Conservation (phyloP, 2,888 invertebrate species). For the Urechis unicinctus region DNA sequence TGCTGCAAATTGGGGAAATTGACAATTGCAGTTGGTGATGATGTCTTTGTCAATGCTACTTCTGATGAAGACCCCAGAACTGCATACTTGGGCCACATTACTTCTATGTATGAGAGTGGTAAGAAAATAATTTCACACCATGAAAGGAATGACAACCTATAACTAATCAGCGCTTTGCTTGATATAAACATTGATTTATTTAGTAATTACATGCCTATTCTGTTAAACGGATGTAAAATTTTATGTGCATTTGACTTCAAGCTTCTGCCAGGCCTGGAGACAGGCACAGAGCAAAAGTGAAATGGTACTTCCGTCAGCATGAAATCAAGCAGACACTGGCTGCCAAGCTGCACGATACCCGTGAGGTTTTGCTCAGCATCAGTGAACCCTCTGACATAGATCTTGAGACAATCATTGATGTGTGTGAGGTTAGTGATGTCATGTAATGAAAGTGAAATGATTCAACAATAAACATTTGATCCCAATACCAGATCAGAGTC, state of each 20-base stretch:
- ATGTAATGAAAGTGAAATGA: too few relatives aligned
- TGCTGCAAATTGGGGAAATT: slow-evolving; percentile 23
- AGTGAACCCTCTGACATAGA: slow-evolving; percentile 30
- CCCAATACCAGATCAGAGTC: too few relatives aligned
- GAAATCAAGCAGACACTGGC: slow-evolving; percentile 6
- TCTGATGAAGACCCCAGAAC: slow-evolving; percentile 20
- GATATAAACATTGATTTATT: too few relatives aligned
- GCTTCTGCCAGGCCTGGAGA: too few relatives aligned
- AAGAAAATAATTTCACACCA: background rate
- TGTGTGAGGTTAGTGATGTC: slow-evolving; percentile 37
- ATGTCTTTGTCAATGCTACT: slow-evolving; percentile 33
- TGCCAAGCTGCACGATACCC: slow-evolving; percentile 8
- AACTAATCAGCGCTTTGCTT: too few relatives aligned
- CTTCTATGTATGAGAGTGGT: slow-evolving; percentile 35
- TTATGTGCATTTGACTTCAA: too few relatives aligned
- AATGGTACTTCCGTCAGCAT: slow-evolving; percentile 30
- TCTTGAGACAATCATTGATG: slow-evolving; percentile 30
- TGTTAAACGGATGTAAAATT: too few relatives aligned
- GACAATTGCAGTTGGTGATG: slow-evolving; percentile 29
- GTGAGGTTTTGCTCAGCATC: slow-evolving; percentile 36
- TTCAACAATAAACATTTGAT: too few relatives aligned
- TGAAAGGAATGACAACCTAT: too few relatives aligned
- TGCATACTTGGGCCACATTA: slow-evolving; percentile 33
- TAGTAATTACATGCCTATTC: too few relatives aligned
- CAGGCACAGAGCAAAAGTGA: slow-evolving; percentile 23